Base-by-base conservation (phyloP, 2,113 vertebrate genomes). In the Myxocyprinus asiaticus region DNA sequence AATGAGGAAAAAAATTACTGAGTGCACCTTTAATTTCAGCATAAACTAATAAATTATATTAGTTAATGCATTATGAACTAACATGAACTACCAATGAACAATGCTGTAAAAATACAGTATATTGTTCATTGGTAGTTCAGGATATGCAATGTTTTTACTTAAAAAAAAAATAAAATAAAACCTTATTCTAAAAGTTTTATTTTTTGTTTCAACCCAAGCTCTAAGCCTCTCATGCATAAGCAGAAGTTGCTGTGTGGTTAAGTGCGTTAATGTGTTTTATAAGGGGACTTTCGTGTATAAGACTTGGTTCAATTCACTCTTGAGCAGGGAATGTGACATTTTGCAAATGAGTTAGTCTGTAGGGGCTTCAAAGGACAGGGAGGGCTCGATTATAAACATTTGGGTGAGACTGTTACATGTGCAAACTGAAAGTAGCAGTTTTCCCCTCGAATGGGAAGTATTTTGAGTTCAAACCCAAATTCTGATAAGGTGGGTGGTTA, bases 391-490 rank as follows among this genome's bases (percentile, higher is more conserved):
- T 7, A 2, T 5, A 78, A n/a, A 86, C 70, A 67, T 44, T 44
- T 90, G 81, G 83, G 83, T 69, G 74, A 87, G 88, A 85, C 7
- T 78, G 12, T 53, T 63, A 74, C 44, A 83, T 58, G 78, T n/a
- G 50, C 63, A 85, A 79, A 72, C 58, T 67, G 67, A 85, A 72
- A 81, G 78, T 72, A 84, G 53, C 55, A 76, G 67, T 85, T 88
- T 81, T 83, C 82, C 88, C 85, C 77, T 81, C 11, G n/a, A 59
- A 85, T 85, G 91, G 90, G 92, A 92, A 92, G 86, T 89, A 86
- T 87, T 88, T 22, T 79, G 17, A 51, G 45, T 63, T 62, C n/a
- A 67, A 81, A 75, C 81, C 58, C 71, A 22, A 17, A 69, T 75
- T 86, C 79, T 83, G 44, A 81, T 87, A 77, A 78, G 64, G 70